Conservation (phyloP, 2,888 invertebrate genomes). For the Eupithecia exiguata region DNA sequence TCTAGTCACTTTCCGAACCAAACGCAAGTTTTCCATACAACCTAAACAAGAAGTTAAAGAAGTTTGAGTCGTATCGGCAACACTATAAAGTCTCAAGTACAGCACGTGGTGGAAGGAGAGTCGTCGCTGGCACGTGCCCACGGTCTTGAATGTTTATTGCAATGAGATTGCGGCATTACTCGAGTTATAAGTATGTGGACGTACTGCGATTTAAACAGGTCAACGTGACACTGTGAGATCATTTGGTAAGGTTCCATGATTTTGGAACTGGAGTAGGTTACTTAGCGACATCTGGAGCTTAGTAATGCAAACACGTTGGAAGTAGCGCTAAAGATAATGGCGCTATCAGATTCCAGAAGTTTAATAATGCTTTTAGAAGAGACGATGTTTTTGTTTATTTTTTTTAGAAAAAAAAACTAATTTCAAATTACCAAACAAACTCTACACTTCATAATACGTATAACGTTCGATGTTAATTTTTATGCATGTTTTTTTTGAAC, state of each 20-base stretch:
- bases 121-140: conserved; percentile 69
- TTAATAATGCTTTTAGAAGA: not conserved
- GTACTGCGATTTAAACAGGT: conserved; percentile 50
- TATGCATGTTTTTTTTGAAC: too few relatives aligned
- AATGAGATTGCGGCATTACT: conserved; percentile 74
- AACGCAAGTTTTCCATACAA: not conserved
- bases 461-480: too few relatives aligned
- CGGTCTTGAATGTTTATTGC: conserved; percentile 71
- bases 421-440: not conserved
- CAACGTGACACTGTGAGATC: conserved; percentile 29
- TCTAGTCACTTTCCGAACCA: not conserved
- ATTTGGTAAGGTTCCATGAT: conserved; percentile 32
- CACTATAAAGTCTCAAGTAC: conserved; percentile 17
- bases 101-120: conserved; percentile 46
- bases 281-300: conserved; percentile 8
- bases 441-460: not conserved
- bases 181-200: conserved; percentile 62
- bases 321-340: conserved; percentile 4
- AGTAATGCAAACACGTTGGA: not conserved
- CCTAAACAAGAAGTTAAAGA: not conserved
- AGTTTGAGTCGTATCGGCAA: conserved; percentile 30
- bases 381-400: not conserved
- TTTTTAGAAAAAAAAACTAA: not conserved
- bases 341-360: not conserved
- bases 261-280: conserved; percentile 16